A percentile compares a stretch with the other conserved stretches of the same genome.
These are phyloP conservation scores for Leptoclinus maculatus DNA, from an alignment of 2,797 vertebrate species.

Conservation along the genomic window DNA sequence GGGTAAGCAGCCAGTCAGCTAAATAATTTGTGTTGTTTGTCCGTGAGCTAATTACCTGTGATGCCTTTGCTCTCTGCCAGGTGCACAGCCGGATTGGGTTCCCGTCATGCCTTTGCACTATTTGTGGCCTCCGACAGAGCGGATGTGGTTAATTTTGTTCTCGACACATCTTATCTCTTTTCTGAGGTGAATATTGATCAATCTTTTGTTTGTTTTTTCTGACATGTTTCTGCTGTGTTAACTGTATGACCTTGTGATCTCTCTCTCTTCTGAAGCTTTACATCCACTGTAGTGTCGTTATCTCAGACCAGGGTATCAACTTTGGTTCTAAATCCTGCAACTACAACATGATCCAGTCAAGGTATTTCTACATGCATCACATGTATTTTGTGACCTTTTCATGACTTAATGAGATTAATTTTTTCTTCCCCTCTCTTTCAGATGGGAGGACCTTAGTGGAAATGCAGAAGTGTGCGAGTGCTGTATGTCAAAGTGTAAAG, in stretches of 20 bases:
- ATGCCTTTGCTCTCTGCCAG: slow-evolving; percentile 42
- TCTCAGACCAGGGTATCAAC: slow-evolving; percentile 61
- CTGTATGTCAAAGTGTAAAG: slow-evolving; percentile 76
- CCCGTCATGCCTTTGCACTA: slow-evolving; percentile 43
- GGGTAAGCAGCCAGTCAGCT: slow-evolving; percentile 61
- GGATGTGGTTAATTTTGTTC: slow-evolving; percentile 63
- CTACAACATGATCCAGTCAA: slow-evolving; percentile 70
- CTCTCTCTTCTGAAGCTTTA: slow-evolving; percentile 61
- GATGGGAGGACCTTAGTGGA: slow-evolving; percentile 77
- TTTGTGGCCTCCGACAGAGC: slow-evolving; percentile 58
- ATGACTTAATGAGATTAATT: fast-evolving
- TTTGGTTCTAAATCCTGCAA: slow-evolving; percentile 77
- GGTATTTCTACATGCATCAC: slow-evolving; percentile 46
- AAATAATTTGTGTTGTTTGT: neutral
- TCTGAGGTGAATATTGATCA: slow-evolving; percentile 60
- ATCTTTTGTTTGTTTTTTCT: fast-evolving
- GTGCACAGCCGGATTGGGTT: slow-evolving; percentile 61
- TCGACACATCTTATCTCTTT: slow-evolving; percentile 67
- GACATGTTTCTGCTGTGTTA: neutral
- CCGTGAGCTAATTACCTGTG: neutral
- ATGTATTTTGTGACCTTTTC: neutral
- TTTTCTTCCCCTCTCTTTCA: slow-evolving; percentile 30
- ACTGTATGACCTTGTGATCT: neutral
- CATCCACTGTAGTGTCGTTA: slow-evolving; percentile 75
- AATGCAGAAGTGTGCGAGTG: slow-evolving; percentile 68